Base-by-base conservation (phyloP, 1,140 invertebrate species). In the Drosophila murphyi region DNA sequence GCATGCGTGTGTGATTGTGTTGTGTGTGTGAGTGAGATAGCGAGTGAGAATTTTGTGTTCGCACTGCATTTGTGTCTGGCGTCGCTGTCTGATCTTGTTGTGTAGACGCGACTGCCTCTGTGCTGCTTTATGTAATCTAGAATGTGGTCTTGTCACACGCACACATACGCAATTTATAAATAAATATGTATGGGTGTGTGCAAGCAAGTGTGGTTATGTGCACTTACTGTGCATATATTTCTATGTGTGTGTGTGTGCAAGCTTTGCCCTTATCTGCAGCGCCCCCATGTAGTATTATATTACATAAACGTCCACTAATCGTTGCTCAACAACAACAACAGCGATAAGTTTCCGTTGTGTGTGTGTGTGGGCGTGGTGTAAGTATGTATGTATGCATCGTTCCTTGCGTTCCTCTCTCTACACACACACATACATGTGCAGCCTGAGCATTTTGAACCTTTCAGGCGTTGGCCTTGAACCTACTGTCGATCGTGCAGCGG, bases 381-480 rank as follows among this genome's bases (percentile, higher is more conserved):
- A 29, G 57, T 48, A 5, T 48, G 45, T 48, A 50, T 62, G 45
- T 59, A 55, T 34, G 64, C 55, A 45, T 59, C 45, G 41, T 34
- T 34, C 12, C 51, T 43, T 20, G 32, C 47, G 20, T 20, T 20
- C 20, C 20, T 20, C 20, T 20, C 20, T 20, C 20, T 20, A 35
- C 31, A 45, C 31, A 60, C n/a, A 48, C 34, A 63, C 6, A 34
- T 20, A 54, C 28, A 10, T 28, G 39, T 29, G 7, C 39, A 60
- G 12, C 35, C 65, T 55, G 61, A 83, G 65, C 68, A 76, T 88
- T 83, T 77, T 88, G 82, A 87, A 87, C 82, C 82, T 83, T 88
- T 82, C 83, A 77, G 85, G 65, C 82, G 74, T 70, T 87, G 82
- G 82, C 82, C 82, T 87, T 87, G 82, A 87, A 87, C 82, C 82